A percentile compares a stretch with the other conserved stretches of the same genome.
phyloP scores from a whole-genome alignment of 64 coral and sea anemone species.

The Actinia equina region DNA sequence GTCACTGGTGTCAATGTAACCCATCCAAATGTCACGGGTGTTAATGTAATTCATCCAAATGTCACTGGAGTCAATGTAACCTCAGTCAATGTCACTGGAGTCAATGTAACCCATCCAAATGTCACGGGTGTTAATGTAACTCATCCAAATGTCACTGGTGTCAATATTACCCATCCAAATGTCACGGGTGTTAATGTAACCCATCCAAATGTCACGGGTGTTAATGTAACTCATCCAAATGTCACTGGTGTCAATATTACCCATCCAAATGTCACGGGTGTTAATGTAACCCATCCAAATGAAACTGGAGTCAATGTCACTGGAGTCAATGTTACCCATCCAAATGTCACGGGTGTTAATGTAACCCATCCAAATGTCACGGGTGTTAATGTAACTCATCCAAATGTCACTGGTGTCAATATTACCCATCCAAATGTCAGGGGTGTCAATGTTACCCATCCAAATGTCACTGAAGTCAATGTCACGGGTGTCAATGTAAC shows the following conservation, averaged over 20 bases:
- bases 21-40: background rate
- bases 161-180: constrained; percentile 26
- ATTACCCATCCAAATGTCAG: background rate
- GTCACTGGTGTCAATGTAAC: too few relatives aligned
- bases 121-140: background rate
- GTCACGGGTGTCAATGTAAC: too few relatives aligned
- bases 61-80: background rate
- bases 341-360: too few relatives aligned
- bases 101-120: background rate
- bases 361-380: constrained; percentile 18
- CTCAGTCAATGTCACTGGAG: background rate
- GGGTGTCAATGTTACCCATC: too few relatives aligned
- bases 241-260: too few relatives aligned
- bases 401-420: constrained; percentile 8
- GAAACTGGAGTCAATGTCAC: background rate
- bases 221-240: too few relatives aligned
- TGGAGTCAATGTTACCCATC: background rate
- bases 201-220: too few relatives aligned
- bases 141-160: background rate
- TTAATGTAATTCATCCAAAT: constrained; percentile 22
- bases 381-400: constrained; percentile 2
- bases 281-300: too few relatives aligned
- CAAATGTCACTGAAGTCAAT: too few relatives aligned
- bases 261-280: too few relatives aligned
- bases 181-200: background rate